These are phyloP conservation scores for Halocynthia aurantium DNA, from an alignment of 23 tunicate genomes.

Conservation along the genomic window DNA sequence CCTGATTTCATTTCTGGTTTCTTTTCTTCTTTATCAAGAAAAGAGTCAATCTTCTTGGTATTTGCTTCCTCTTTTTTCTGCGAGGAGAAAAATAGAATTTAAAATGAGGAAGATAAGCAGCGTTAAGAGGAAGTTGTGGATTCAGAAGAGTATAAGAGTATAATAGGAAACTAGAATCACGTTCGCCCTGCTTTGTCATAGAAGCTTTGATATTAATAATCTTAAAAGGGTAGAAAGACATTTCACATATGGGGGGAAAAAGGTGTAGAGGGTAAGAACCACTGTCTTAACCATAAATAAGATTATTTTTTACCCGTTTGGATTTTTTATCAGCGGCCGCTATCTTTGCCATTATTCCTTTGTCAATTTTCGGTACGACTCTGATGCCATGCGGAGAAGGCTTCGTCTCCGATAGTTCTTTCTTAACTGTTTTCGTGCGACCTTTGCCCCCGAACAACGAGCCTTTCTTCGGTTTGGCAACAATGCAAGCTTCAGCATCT, in stretches of 20 bases:
- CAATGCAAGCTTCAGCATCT: slow-evolving; percentile 40
- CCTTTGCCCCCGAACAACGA: slow-evolving; percentile 44
- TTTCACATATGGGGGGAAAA: no score
- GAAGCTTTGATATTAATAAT: no score
- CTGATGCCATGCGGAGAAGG: slow-evolving; percentile 68
- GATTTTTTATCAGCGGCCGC: slow-evolving; percentile 32
- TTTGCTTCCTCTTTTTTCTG: slow-evolving; percentile 27
- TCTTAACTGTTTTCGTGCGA: slow-evolving; percentile 29
- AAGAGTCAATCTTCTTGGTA: slow-evolving; percentile 35
- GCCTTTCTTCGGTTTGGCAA: slow-evolving; percentile 23
- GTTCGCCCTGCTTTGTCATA: no score
- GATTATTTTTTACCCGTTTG: background rate
- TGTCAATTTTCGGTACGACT: slow-evolving; percentile 38
- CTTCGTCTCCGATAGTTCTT: slow-evolving; percentile 26
- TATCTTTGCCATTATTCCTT: slow-evolving; percentile 13
- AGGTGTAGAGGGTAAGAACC: background rate
- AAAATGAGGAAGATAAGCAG: background rate
- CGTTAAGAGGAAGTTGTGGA: no score
- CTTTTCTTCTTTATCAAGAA: slow-evolving; percentile 18
- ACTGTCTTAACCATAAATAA: background rate
- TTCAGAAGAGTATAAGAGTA: no score
- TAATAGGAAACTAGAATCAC: no score
- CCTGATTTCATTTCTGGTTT: background rate
- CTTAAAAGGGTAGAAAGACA: no score
- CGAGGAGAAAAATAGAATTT: background rate